Base-by-base conservation (phyloP, 1,140 invertebrate genomes). In the Dendrolimus kikuchii region DNA sequence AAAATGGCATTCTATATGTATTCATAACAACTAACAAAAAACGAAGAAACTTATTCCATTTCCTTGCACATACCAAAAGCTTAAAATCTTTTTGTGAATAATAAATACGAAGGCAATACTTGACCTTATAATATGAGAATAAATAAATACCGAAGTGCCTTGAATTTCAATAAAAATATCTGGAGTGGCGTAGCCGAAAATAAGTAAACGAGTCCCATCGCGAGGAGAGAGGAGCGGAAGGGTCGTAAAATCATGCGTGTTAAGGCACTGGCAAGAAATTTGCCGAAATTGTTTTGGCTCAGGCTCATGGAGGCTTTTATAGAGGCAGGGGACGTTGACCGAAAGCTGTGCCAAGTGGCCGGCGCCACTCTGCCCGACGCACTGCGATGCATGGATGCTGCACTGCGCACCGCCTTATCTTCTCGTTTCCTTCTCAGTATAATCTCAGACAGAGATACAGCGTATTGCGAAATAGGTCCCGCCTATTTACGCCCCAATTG, bases 231-330 rank as follows among this genome's bases (percentile, higher is more conserved):
- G 51, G 59, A 61, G 60, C 50, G 64, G 54, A 63, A 60, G 59
- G 53, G 68, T 73, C 71, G 72, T 77, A 80, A 81, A 81, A 60
- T 68, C 68, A 78, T 76, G 81, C 76, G 76, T 78, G 72, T 71
- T 71, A 67, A 67, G 74, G 64, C 60, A 70, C 73, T 84, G 77
- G 73, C 74, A 80, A 80, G 79, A 72, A 77, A 76, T 78, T 82
- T 72, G 77, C 69, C 66, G 67, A 80, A 85, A 85, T 83, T 81
- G 80, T 83, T 81, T 85, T 85, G 81, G 81, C 79, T 80, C 74
- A 67, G 73, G 72, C 68, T 71, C 76, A 65, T 62, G 64, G 68
- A 80, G 77, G 77, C 77, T 78, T 81, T 85, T 80, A 81, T 77
- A 64, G 74, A 74, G 63, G 60, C 65, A 60, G 68, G 63, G 77